Percentiles rank a stretch among this genome's conserved stretches.
Evolutionary conservation across 2,888 invertebrate genomes (phyloP).

Genomic region (Disparrhopalites patrizii): DNA sequence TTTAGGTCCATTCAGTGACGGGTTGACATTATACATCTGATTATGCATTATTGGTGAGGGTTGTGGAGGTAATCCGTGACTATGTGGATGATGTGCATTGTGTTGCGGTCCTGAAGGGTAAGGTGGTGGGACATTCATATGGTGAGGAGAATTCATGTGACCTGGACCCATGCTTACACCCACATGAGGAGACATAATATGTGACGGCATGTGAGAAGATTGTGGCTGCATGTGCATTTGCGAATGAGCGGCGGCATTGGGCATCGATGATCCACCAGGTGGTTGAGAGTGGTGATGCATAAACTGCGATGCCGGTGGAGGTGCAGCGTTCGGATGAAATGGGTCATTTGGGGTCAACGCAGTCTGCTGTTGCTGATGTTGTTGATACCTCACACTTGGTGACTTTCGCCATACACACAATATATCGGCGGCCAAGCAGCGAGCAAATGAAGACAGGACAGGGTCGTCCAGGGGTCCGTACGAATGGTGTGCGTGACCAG

Average conservation of each 20-base stretch:
- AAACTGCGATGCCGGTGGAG: slow-evolving; percentile 41
- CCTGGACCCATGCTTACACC: slow-evolving; percentile 34
- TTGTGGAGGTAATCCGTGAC: slow-evolving; percentile 57
- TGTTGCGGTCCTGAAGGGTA: slow-evolving; percentile 50
- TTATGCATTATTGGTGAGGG: slow-evolving; percentile 56
- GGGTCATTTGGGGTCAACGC: slow-evolving; percentile 38
- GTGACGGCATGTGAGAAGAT: slow-evolving; percentile 44
- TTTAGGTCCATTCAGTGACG: slow-evolving; percentile 82
- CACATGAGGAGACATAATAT: slow-evolving; percentile 28
- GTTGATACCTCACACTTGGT: slow-evolving; percentile 53
- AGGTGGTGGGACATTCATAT: slow-evolving; percentile 53
- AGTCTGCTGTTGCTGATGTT: slow-evolving; percentile 33
- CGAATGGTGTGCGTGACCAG: slow-evolving; percentile 51
- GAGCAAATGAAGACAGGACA: slow-evolving; percentile 82
- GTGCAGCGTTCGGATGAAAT: slow-evolving; percentile 38
- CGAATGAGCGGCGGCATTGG: slow-evolving; percentile 11
- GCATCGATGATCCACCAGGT: slow-evolving; percentile 17
- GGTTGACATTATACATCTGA: slow-evolving; percentile 48
- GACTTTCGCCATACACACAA: slow-evolving; percentile 97
- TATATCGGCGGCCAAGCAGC: slow-evolving; percentile 88
- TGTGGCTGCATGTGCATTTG: slow-evolving; percentile 34
- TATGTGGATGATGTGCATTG: slow-evolving; percentile 53
- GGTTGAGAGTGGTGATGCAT: slow-evolving; percentile 36
- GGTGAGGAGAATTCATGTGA: slow-evolving; percentile 23
- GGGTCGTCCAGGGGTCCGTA: slow-evolving; percentile 80